Percentiles rank a stretch among this genome's conserved stretches.
Evolutionary conservation across 2,113 vertebrate genomes (phyloP).

Genomic region (Arvicanthis niloticus): DNA sequence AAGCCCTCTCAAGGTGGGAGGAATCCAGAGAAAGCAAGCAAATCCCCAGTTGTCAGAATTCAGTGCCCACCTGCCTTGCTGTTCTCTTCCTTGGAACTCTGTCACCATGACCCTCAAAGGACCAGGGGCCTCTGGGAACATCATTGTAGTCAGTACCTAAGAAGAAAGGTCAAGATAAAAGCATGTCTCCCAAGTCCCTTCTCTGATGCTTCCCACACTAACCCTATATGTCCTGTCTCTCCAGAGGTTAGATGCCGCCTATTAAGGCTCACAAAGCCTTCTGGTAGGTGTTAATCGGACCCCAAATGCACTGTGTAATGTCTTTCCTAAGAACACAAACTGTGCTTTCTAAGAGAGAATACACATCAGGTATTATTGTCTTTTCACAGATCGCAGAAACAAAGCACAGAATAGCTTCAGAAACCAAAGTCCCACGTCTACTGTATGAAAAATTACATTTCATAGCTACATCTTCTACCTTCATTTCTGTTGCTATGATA

Average conservation of each 20-base stretch:
- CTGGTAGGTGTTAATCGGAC: fast-evolving
- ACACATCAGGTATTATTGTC: not conserved
- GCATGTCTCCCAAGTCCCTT: too few species aligned
- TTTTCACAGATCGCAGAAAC: not conserved
- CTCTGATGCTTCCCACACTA: not conserved
- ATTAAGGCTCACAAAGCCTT: not conserved
- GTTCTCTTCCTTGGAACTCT: not conserved
- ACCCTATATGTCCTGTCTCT: not conserved
- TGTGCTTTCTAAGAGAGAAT: not conserved
- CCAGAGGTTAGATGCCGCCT: not conserved
- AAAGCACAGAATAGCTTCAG: not conserved
- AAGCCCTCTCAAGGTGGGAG: not conserved
- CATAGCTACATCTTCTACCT: too few species aligned
- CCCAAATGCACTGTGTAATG: too few species aligned
- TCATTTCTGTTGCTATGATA: not conserved
- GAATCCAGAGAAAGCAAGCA: not conserved
- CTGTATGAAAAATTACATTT: not conserved
- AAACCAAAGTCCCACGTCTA: not conserved
- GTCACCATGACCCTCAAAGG: not conserved
- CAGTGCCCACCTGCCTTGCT: not conserved
- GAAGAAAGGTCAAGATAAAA: not conserved
- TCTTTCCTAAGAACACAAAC: not conserved
- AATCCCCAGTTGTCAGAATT: not conserved
- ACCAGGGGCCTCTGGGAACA: not conserved
- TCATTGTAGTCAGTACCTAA: not conserved